phyloP scores from a whole-genome alignment of 2,113 vertebrate genomes.

The Petaurus breviceps region DNA sequence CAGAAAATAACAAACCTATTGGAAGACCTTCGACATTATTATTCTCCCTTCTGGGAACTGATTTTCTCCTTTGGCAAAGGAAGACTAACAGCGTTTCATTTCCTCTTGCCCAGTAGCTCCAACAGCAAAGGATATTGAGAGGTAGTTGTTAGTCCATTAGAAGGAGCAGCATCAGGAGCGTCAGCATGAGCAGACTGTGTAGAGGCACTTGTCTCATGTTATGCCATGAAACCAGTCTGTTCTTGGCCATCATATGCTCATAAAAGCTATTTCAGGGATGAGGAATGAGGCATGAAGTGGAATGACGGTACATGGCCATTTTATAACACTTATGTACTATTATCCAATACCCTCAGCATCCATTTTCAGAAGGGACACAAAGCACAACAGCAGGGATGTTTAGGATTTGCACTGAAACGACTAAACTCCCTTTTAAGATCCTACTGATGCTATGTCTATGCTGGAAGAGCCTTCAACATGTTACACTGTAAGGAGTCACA shows the following conservation, averaged over 20 bases:
- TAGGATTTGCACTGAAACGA: conserved; percentile 52
- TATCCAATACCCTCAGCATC: neutral
- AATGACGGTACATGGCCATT: conserved; percentile 34
- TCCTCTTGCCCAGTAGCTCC: neutral
- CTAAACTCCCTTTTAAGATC: conserved; percentile 60
- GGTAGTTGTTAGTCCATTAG: neutral
- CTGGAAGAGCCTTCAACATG: neutral
- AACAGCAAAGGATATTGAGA: neutral
- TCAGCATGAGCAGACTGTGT: conserved; percentile 2
- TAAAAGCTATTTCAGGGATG: conserved; percentile 50
- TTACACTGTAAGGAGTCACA: neutral
- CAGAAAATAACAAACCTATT: conserved; percentile 9
- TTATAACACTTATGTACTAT: conserved; percentile 11
- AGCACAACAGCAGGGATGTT: neutral
- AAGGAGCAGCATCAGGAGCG: neutral
- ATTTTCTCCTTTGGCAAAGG: neutral
- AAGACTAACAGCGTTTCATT: neutral
- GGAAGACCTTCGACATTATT: neutral
- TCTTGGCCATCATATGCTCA: neutral
- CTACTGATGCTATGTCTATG: conserved; percentile 6
- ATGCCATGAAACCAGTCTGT: conserved; percentile 43
- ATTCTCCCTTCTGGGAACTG: neutral
- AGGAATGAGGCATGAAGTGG: conserved; percentile 8
- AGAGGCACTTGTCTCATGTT: neutral
- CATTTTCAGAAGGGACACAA: conserved; percentile 49